Evolutionary conservation across 1,140 invertebrate species (phyloP), one percentile per base, ranked within the genome.

Genomic region (Limonius californicus): DNA sequence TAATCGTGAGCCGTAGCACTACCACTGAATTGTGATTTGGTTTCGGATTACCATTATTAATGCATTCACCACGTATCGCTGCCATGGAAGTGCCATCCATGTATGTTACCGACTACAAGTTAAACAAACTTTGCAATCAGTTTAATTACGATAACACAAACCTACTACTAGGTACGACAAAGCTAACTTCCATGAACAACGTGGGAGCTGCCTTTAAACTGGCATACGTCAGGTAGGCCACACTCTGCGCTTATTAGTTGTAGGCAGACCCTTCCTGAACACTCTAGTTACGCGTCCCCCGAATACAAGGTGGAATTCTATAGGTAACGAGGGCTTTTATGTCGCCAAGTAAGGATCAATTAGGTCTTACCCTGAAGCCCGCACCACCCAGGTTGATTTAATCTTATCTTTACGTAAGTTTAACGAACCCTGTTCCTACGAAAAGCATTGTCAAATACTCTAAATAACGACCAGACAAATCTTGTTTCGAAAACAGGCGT

Each of bases 251-350:
- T 45, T 45, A 45, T 45, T 45, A 45, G 42, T 27, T 27, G 23
- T 27, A 27, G 23, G 23, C 23, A 27, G 42, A 45, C 42, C 42
- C 42, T 45, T 45, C 42, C 23, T 27, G 23, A 27, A 27, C 23
- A 27, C 23, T 45, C 42, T 18, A 45, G 42, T 45, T 45, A 45
- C 42, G 4, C 42, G 16, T 45, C 16, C 14, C 42, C 2, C 42
- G 16, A 45, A 15, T 45, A 45, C 42, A 45, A 45, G 42, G 42
- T 45, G 12, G 42, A 45, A 45, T 18, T 45, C 42, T 45, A 18
- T 18, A 45, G 42, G 42, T 45, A 45, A 45, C 42, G 42, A 45
- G 42, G 42, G 42, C 14, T n/a, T 45, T 45, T 45, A 45, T 45
- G 42, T 45, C 42, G 16, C 42, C 42, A 12, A 45, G 16, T 45